Percentiles rank a stretch among this genome's conserved stretches.
Evolutionary conservation across 2,797 vertebrate genomes (phyloP).

Genomic region (Triplophysa bombifrons): DNA sequence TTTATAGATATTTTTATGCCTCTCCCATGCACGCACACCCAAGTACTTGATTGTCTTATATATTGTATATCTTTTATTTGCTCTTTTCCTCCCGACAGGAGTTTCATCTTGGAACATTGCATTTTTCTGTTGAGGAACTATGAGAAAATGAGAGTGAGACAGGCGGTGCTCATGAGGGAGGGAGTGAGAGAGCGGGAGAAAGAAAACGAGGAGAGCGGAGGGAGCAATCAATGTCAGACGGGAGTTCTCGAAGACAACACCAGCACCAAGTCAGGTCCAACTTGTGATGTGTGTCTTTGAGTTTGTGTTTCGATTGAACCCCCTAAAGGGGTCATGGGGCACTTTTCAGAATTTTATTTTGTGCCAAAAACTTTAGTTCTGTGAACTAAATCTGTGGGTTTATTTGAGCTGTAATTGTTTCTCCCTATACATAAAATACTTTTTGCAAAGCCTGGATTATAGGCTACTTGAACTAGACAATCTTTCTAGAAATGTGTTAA

Average conservation of each 20-base stretch:
- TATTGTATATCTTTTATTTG: slow-evolving; percentile 26
- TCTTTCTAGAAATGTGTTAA: too few species aligned
- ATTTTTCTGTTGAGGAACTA: slow-evolving; percentile 96
- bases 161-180: slow-evolving; percentile 55
- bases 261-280: slow-evolving; percentile 93
- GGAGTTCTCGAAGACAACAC: slow-evolving; percentile 84
- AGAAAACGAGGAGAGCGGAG: slow-evolving; percentile 29
- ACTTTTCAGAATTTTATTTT: too few species aligned
- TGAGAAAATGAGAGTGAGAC: slow-evolving; percentile 84
- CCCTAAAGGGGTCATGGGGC: neutral
- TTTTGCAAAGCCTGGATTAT: too few species aligned
- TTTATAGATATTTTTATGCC: slow-evolving; percentile 9
- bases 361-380: too few species aligned
- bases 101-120: slow-evolving; percentile 90
- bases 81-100: slow-evolving; percentile 73
- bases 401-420: too few species aligned
- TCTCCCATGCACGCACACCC: neutral
- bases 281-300: slow-evolving; percentile 54
- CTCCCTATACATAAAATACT: too few species aligned
- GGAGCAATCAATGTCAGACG: slow-evolving; percentile 74
- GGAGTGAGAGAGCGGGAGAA: slow-evolving; percentile 62
- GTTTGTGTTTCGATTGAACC: slow-evolving; percentile 11
- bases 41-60: neutral
- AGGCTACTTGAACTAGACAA: too few species aligned
- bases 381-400: too few species aligned